Base-by-base conservation (phyloP, 2,888 invertebrate genomes). In the Eupithecia pulchellata region DNA sequence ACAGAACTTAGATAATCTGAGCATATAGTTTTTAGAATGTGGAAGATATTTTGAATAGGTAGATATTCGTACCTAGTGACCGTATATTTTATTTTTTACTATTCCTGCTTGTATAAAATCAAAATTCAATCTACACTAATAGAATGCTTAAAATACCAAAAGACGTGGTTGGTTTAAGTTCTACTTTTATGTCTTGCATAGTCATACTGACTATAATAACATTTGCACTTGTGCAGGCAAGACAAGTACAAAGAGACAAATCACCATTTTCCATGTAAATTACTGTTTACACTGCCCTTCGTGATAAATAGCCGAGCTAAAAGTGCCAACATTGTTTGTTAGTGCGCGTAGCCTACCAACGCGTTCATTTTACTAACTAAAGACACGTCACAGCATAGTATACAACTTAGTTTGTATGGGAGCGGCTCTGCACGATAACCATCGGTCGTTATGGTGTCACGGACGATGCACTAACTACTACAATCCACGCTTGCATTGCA, bases 401-500 rank as follows among this genome's bases (percentile, higher is more conserved):
- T 69, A 72, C 57, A 61, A 62, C 32, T 17, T 20, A 64, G n/a
- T 60, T 42, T 32, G 62, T 63, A 34, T 20, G 20, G 27, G 17
- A 73, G 67, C 62, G 39, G 64, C 63, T 69, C 81, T 80, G 81
- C 79, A 78, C 84, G 91, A 93, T 92, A 92, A 90, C 81, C 87
- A 93, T 91, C 93, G 88, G 86, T 92, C 89, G 89, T 92, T 92
- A 91, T 78, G 78, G 84, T 88, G 92, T 92, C 92, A 92, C 92
- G 93, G 92, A 73, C 80, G 72, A 76, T 91, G 93, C 89, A 90
- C 91, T 92, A 90, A 91, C 90, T 89, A 86, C 80, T 81, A 77
- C 86, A 90, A 86, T 83, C 86, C 88, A 91, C 90, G 91, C 92
- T 91, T 91, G 91, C 86, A 92, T 81, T 80, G 84, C 88, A 61